Evolutionary conservation across 2,888 invertebrate species (phyloP).

Genomic region (Drosophila basisetae): DNA sequence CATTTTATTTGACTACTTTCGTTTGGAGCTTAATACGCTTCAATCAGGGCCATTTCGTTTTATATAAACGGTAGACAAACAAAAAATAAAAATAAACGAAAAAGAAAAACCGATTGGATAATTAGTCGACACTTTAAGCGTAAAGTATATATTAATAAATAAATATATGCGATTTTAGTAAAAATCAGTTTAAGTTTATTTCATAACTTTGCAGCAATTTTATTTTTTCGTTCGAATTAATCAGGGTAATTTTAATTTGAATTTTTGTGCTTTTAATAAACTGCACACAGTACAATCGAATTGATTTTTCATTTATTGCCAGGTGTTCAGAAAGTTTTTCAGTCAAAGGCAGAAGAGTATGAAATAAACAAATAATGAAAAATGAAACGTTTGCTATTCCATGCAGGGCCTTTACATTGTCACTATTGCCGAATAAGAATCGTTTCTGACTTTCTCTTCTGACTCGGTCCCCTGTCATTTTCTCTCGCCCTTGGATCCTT

Average conservation of each 20-base stretch:
- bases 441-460: conserved; percentile 20
- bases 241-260: neutral
- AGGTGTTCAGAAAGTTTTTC: too few relatives aligned
- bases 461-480: neutral
- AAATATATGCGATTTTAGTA: neutral
- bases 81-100: neutral
- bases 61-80: neutral
- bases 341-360: neutral
- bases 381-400: neutral
- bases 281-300: neutral
- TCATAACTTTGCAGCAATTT: neutral
- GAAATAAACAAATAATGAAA: neutral
- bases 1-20: conserved; percentile 68
- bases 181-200: neutral
- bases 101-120: neutral
- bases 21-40: conserved; percentile 51
- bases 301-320: neutral
- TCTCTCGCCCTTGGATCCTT: neutral
- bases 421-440: conserved; percentile 19
- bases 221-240: neutral
- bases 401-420: conserved; percentile 13
- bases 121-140: neutral
- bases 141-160: neutral
- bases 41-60: conserved; percentile 40
- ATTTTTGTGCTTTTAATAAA: neutral